Conservation (phyloP, 2,797 vertebrate species). For the Ciconia nigra region DNA sequence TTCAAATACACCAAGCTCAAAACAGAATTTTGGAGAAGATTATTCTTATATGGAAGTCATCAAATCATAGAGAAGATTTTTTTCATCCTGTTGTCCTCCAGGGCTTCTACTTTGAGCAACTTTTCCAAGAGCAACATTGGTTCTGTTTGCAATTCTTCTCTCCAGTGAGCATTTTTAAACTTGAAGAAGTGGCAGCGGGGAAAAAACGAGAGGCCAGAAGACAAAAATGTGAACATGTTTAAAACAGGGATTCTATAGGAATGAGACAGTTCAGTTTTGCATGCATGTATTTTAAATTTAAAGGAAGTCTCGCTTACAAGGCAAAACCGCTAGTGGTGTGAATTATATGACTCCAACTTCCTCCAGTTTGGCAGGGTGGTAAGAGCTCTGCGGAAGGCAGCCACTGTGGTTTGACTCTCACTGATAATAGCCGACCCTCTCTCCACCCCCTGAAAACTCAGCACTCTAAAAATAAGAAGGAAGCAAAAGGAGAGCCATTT, state of each 20-base stretch:
- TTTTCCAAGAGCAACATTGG: conserved; percentile 43
- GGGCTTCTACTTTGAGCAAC: not conserved
- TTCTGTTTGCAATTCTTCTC: conserved; percentile 19
- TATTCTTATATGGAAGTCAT: conserved; percentile 41
- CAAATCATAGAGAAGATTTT: conserved; percentile 17
- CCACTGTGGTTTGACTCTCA: conserved; percentile 84
- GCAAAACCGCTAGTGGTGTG: conserved; percentile 66
- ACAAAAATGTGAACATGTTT: not conserved
- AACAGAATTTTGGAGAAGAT: conserved; percentile 8
- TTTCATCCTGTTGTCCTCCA: conserved; percentile 12
- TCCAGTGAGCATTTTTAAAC: conserved; percentile 19
- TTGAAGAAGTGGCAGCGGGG: not conserved
- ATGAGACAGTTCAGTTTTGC: not conserved
- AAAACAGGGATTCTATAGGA: not conserved
- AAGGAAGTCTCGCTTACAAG: conserved; percentile 73
- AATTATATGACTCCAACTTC: conserved; percentile 54
- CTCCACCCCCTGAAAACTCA: conserved; percentile 75
- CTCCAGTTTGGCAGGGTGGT: conserved; percentile 54
- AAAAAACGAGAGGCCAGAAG: not conserved
- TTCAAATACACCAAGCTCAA: not conserved
- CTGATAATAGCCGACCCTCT: conserved; percentile 85
- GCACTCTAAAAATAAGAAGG: conserved; percentile 70
- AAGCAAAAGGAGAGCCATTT: conserved; percentile 75
- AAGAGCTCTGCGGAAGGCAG: conserved; percentile 64
- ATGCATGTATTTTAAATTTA: not conserved